Percentiles rank a stretch among this genome's conserved stretches.
Evolutionary conservation across 2,113 vertebrate genomes (phyloP).

Genomic region (Balaenoptera acutorostrata): DNA sequence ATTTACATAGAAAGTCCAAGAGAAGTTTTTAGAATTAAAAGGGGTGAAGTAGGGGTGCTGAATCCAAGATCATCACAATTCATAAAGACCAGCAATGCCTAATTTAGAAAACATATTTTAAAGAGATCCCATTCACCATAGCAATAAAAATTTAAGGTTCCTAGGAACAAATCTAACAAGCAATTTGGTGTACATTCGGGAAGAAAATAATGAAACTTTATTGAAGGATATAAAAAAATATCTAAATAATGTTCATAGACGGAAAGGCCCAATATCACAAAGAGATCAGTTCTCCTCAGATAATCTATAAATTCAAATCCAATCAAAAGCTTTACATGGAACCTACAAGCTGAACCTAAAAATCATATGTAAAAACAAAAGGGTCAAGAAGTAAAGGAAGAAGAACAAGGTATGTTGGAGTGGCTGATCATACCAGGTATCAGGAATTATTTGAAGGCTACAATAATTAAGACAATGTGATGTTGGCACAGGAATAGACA

Average conservation of each 20-base stretch:
- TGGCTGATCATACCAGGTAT: neutral
- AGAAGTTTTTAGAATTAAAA: slow-evolving; percentile 9
- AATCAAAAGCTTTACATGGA: neutral
- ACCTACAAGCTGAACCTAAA: neutral
- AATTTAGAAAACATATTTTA: neutral
- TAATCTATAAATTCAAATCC: slow-evolving; percentile 11
- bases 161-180: neutral
- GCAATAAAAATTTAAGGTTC: neutral
- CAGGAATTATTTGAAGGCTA: neutral
- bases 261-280: neutral
- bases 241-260: neutral
- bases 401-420: neutral
- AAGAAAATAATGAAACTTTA: neutral
- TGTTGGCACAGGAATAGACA: neutral
- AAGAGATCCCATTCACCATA: neutral
- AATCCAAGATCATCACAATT: neutral
- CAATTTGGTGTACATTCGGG: neutral
- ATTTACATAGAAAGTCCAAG: neutral
- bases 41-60: neutral
- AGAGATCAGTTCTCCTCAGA: neutral
- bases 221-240: neutral
- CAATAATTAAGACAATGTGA: neutral
- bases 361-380: slow-evolving; percentile 7
- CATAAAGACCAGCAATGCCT: neutral
- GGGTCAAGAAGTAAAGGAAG: neutral